Percentiles rank a stretch among this genome's conserved stretches.
Conservation (phyloP, 2,797 vertebrate genomes). For the Poliocrania exsul region DNA sequence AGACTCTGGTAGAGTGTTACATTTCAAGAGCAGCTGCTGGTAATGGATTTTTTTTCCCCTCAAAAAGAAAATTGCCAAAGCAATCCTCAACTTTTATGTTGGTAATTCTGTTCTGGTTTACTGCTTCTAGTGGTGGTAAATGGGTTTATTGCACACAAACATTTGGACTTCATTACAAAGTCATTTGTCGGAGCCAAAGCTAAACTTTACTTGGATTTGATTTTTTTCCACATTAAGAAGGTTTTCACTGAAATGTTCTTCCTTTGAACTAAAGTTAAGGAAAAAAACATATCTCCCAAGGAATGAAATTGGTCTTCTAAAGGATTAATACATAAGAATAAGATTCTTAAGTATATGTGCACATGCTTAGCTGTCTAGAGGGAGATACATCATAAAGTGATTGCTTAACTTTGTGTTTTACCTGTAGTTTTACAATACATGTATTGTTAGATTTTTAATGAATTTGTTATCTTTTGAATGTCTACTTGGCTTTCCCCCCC, state of each 20-base stretch:
- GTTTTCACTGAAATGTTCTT: not conserved
- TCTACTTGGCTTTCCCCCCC: not conserved
- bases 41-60: not conserved
- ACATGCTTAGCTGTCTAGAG: not conserved
- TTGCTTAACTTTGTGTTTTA: not conserved
- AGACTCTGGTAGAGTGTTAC: not conserved
- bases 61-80: not conserved
- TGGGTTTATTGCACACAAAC: not conserved
- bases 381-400: not conserved
- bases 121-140: not conserved
- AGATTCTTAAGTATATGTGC: not conserved
- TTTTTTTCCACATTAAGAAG: not conserved
- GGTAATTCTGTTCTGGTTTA: conserved; percentile 24
- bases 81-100: conserved; percentile 24
- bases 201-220: not conserved
- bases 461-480: not conserved
- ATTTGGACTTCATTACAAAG: conserved; percentile 24
- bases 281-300: not conserved
- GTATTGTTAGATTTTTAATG: not conserved
- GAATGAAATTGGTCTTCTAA: not conserved
- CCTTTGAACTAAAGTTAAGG: not conserved
- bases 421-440: not conserved
- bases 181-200: not conserved
- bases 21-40: not conserved
- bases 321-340: not conserved